Conservation (phyloP, 2,113 vertebrate genomes). For the Aplodontia rufa region DNA sequence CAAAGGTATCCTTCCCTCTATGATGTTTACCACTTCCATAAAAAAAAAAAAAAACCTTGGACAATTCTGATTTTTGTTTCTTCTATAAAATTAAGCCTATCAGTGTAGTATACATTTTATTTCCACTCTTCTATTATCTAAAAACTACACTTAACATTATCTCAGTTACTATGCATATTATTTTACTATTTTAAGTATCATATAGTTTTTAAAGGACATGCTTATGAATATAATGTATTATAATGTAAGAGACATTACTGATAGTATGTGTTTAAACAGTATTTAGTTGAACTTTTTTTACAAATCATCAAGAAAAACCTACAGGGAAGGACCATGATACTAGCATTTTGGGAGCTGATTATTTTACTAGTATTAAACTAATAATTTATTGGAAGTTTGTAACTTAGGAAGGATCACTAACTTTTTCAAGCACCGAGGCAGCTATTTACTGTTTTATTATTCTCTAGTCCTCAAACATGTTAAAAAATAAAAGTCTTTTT, state of each 20-base stretch:
- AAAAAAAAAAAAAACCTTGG: not conserved
- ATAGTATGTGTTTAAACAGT: not conserved
- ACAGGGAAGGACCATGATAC: not conserved
- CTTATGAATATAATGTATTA: not conserved
- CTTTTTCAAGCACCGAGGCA: constrained; percentile 30
- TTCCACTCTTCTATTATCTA: not conserved
- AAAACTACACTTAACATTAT: not conserved
- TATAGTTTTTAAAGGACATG: not conserved
- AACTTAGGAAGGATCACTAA: constrained; percentile 47
- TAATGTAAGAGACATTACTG: not conserved
- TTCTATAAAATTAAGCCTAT: not conserved
- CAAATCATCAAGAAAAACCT: constrained; percentile 50
- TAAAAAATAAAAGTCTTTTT: constrained; percentile 39
- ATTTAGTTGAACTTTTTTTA: constrained; percentile 32
- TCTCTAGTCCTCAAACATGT: constrained; percentile 23
- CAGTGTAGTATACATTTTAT: not conserved
- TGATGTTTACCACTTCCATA: not conserved
- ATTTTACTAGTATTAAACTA: constrained; percentile 43
- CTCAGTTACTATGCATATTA: not conserved
- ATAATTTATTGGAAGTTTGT: constrained; percentile 15
- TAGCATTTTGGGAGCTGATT: not conserved
- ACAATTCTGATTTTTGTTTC: not conserved
- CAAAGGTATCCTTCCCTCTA: not conserved
- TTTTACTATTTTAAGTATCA: not conserved
- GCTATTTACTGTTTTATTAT: constrained; percentile 41